These are phyloP conservation scores for Poecile atricapillus DNA, from an alignment of 2,113 vertebrate genomes.

Conservation along the genomic window DNA sequence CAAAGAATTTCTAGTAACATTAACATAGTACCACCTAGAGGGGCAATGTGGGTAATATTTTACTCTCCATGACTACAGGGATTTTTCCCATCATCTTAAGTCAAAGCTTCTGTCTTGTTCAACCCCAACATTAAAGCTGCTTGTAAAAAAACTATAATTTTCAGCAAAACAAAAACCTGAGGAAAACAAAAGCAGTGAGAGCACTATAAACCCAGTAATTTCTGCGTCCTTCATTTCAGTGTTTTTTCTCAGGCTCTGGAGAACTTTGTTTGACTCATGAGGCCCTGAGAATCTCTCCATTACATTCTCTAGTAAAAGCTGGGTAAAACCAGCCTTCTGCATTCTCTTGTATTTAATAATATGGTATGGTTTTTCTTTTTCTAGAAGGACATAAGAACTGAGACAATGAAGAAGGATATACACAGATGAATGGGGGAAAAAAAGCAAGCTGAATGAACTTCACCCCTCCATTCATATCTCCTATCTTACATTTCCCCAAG, in stretches of 20 bases:
- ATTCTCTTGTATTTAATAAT: not conserved
- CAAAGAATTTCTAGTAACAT: no score
- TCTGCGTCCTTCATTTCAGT: not conserved
- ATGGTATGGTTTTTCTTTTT: not conserved
- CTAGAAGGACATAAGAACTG: not conserved
- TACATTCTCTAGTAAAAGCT: not conserved
- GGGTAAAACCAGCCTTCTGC: not conserved
- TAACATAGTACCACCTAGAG: no score
- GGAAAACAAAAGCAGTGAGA: not conserved
- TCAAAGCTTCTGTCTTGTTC: no score
- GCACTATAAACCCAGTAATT: not conserved
- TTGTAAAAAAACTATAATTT: accelerated
- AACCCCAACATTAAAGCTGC: not conserved
- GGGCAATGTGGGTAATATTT: no score
- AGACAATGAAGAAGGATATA: not conserved
- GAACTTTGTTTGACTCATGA: not conserved
- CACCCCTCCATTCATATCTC: not conserved
- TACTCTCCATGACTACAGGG: no score
- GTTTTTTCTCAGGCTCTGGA: not conserved
- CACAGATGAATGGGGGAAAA: not conserved
- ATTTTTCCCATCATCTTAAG: no score
- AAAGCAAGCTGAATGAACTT: not conserved
- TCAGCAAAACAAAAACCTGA: not conserved
- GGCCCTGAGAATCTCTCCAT: not conserved
- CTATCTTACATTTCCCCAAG: not conserved